These are phyloP conservation scores for Oophaga pumilio DNA, from an alignment of 2,113 vertebrate species.

Conservation along the genomic window DNA sequence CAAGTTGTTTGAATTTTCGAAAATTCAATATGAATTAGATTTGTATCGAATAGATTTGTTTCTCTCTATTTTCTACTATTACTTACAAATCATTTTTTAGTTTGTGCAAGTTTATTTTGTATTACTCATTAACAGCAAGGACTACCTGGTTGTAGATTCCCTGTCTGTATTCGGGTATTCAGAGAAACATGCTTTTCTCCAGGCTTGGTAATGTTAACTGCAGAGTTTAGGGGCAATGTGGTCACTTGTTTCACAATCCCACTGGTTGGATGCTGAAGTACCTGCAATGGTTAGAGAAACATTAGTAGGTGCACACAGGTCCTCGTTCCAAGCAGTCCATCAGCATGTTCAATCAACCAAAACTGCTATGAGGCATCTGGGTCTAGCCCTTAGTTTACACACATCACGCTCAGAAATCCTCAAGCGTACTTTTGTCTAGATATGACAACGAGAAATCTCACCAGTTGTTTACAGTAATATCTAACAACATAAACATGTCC, in stretches of 20 bases:
- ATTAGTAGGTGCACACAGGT: constrained; percentile 33
- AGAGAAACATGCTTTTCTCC: constrained; percentile 62
- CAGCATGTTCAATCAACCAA: constrained; percentile 48
- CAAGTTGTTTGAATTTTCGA: too few relatives aligned
- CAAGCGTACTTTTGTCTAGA: constrained; percentile 35
- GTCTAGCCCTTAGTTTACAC: constrained; percentile 49
- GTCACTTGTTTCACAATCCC: constrained; percentile 68
- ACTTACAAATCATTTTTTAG: too few relatives aligned
- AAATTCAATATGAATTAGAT: too few relatives aligned
- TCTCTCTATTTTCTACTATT: too few relatives aligned
- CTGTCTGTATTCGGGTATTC: constrained; percentile 64
- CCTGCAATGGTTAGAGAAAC: constrained; percentile 65
- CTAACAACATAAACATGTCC: constrained; percentile 54
- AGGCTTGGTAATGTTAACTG: constrained; percentile 66
- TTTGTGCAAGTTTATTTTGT: too few relatives aligned
- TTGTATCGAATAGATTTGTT: too few relatives aligned
- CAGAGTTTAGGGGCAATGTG: constrained; percentile 58
- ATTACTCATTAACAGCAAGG: background rate
- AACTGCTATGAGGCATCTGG: constrained; percentile 30
- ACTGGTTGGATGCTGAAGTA: constrained; percentile 76
- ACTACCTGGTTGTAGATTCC: constrained; percentile 66
- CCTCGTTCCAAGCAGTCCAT: constrained; percentile 41
- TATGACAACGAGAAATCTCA: constrained; percentile 58
- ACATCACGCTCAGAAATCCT: constrained; percentile 41
- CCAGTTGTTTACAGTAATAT: constrained; percentile 54